Conservation (phyloP, 2,113 vertebrate species). For the Columba livia region DNA sequence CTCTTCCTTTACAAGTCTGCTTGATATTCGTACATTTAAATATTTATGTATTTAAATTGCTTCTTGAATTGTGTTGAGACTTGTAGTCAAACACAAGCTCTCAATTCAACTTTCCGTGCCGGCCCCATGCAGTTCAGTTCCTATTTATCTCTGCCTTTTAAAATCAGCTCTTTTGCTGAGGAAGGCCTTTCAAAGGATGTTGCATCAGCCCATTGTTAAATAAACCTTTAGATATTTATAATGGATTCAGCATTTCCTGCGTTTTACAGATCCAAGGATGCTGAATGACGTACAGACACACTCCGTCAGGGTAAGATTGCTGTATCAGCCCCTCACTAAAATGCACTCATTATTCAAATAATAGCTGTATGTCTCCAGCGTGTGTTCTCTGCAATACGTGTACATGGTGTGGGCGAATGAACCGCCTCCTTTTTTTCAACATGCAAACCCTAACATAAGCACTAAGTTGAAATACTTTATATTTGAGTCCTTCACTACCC, state of each 20-base stretch:
- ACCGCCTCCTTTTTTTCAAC: background rate
- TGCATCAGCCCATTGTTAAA: slow-evolving; percentile 65
- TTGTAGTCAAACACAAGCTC: slow-evolving; percentile 26
- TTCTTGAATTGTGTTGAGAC: slow-evolving; percentile 27
- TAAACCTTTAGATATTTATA: slow-evolving; percentile 61
- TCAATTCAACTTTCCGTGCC: slow-evolving; percentile 22
- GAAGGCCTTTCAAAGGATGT: slow-evolving; percentile 56
- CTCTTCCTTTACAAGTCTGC: background rate
- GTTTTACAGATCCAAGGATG: slow-evolving; percentile 53
- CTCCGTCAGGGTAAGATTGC: slow-evolving; percentile 62
- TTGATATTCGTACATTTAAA: slow-evolving; percentile 34
- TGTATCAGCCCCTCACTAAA: slow-evolving; percentile 66
- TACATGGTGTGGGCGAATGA: slow-evolving; percentile 37
- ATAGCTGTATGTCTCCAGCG: slow-evolving; percentile 54
- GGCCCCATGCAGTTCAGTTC: slow-evolving; percentile 19
- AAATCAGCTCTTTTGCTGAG: slow-evolving; percentile 59
- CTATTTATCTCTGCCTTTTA: slow-evolving; percentile 55
- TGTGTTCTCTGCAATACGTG: slow-evolving; percentile 54
- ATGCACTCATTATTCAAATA: slow-evolving; percentile 62
- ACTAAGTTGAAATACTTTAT: background rate
- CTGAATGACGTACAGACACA: slow-evolving; percentile 58
- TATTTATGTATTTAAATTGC: slow-evolving; percentile 53
- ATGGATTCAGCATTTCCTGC: slow-evolving; percentile 67
- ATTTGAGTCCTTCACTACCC: background rate
- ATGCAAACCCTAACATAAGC: background rate